Percentiles rank a stretch among this genome's conserved stretches.
Evolutionary conservation across 2,113 vertebrate genomes (phyloP).

Genomic region (Collichthys lucidus): DNA sequence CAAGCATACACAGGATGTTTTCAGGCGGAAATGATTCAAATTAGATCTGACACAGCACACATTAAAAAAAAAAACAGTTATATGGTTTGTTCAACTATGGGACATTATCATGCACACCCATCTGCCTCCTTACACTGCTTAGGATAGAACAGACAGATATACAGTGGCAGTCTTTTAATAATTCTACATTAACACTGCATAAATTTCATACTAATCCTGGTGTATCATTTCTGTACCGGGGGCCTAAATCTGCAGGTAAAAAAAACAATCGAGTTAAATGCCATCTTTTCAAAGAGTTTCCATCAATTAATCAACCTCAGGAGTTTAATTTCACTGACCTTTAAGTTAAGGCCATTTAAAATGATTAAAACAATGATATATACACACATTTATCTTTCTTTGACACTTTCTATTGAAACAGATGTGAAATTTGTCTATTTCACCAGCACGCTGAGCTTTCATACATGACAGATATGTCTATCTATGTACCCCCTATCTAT

Average conservation of each 20-base stretch:
- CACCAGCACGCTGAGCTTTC: constrained; percentile 5
- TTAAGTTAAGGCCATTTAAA: constrained; percentile 65
- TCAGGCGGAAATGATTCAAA: constrained; percentile 57
- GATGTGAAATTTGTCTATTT: constrained; percentile 32
- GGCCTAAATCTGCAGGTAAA: constrained; percentile 12
- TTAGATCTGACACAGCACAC: constrained; percentile 38
- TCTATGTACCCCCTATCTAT: background rate
- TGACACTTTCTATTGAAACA: constrained; percentile 43
- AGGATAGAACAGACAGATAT: background rate
- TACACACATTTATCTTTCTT: constrained; percentile 46
- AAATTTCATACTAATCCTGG: background rate
- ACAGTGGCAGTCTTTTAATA: background rate
- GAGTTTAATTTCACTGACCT: constrained; percentile 61
- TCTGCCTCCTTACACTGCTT: background rate
- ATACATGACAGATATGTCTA: constrained; percentile 30
- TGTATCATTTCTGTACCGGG: background rate
- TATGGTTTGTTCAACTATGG: constrained; percentile 33
- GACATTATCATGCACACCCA: constrained; percentile 1
- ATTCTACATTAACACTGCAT: constrained; percentile 1
- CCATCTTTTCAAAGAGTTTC: constrained; percentile 51
- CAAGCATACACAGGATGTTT: constrained; percentile 13
- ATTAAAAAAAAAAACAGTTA: constrained; percentile 14
- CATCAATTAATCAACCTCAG: constrained; percentile 52
- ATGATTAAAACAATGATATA: constrained; percentile 58
- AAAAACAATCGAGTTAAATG: constrained; percentile 47